phyloP scores from a whole-genome alignment of 2,888 invertebrate species.

The Drosophila kambysellisi region DNA sequence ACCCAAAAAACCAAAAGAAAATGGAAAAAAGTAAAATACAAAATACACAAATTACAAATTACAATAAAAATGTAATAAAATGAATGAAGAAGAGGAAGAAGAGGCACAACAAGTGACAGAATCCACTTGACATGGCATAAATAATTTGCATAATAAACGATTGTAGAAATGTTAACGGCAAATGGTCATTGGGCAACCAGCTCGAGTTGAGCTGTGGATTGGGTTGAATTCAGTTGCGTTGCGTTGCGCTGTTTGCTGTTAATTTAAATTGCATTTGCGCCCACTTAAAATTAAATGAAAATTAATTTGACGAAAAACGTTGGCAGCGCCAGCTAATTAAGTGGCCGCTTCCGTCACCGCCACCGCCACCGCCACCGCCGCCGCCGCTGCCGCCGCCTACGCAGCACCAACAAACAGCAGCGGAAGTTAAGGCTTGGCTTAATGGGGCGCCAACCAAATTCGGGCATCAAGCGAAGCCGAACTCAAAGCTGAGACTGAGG shows the following conservation, averaged over 20 bases:
- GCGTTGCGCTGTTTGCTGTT: conserved; percentile 55
- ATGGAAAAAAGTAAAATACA: neutral
- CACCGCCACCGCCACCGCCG: conserved; percentile 13
- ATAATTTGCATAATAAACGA: conserved; percentile 51
- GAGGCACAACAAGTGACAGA: conserved; percentile 3
- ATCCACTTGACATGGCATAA: conserved; percentile 19
- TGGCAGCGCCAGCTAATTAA: conserved; percentile 59
- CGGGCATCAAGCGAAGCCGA: conserved; percentile 66
- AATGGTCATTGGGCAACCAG: conserved; percentile 26
- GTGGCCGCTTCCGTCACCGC: conserved; percentile 56
- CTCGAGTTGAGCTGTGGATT: neutral
- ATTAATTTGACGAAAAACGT: conserved; percentile 68
- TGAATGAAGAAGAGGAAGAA: neutral
- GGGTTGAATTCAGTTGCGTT: conserved; percentile 2
- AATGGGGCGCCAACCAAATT: conserved; percentile 64
- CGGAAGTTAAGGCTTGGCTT: conserved; percentile 72
- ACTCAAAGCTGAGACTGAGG: conserved; percentile 27
- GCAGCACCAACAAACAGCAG: conserved; percentile 36
- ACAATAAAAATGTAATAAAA: conserved; percentile 36
- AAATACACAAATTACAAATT: conserved; percentile 22
- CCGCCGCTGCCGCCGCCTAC: conserved; percentile 37
- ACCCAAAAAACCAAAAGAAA: neutral
- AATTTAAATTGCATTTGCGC: conserved; percentile 78
- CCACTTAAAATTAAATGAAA: conserved; percentile 77
- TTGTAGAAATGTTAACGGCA: conserved; percentile 39